phyloP scores from a whole-genome alignment of 2,113 vertebrate genomes.

The Pseudopodoces humilis region DNA sequence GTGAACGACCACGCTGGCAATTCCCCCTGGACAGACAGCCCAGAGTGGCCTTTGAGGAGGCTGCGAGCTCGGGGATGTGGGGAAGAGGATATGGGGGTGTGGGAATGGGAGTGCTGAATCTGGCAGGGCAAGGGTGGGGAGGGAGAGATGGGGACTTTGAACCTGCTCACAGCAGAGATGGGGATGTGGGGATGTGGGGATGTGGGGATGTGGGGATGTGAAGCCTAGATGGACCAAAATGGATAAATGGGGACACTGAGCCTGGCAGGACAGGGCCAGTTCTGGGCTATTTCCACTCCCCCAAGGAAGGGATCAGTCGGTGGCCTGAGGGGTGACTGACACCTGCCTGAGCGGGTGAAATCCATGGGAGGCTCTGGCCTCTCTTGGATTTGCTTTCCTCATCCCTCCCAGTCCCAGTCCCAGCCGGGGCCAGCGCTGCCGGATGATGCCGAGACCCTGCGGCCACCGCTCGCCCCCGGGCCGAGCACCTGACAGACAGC shows the following conservation, averaged over 20 bases:
- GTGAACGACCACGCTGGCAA: neutral
- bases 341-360: accelerated
- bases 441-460: accelerated
- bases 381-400: neutral
- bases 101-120: neutral
- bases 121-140: neutral
- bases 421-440: accelerated
- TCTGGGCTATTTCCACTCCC: neutral
- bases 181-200: neutral
- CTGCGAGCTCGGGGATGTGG: neutral
- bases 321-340: neutral
- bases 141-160: neutral
- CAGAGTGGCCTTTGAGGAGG: neutral
- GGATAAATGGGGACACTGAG: neutral
- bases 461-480: accelerated
- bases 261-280: neutral
- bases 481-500: neutral
- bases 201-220: neutral
- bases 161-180: neutral
- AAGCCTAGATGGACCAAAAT: neutral
- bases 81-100: neutral
- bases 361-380: neutral
- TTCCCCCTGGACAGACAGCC: neutral
- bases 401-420: neutral
- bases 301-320: neutral